Conservation (phyloP, 2,797 vertebrate species). For the Microctenopoma steveboyesi region DNA sequence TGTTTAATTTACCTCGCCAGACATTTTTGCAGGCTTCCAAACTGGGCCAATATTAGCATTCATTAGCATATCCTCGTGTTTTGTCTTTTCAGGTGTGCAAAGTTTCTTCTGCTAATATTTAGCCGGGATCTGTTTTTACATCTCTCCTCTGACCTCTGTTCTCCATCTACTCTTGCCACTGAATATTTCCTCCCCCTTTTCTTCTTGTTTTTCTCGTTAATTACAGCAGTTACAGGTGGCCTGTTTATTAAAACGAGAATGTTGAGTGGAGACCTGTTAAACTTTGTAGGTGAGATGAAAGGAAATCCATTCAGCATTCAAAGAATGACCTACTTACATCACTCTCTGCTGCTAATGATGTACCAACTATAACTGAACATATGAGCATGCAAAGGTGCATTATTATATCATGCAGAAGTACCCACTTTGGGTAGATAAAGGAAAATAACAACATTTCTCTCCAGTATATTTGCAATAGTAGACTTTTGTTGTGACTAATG, state of each 20-base stretch:
- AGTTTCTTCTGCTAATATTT: conserved; percentile 17
- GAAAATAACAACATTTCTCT: neutral
- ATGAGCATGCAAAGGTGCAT: conserved; percentile 13
- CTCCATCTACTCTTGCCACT: conserved; percentile 7
- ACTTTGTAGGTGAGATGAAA: conserved; percentile 34
- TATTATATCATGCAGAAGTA: neutral
- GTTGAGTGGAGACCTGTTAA: conserved; percentile 12
- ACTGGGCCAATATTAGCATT: conserved; percentile 67
- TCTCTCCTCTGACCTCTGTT: conserved; percentile 39
- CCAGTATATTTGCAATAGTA: too few species aligned
- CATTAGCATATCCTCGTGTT: conserved; percentile 38
- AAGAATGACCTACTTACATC: conserved; percentile 32
- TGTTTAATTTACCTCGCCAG: conserved; percentile 33
- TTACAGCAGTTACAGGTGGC: conserved; percentile 41
- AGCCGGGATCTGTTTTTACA: conserved; percentile 7
- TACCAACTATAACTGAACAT: neutral
- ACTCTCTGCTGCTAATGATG: conserved; percentile 13
- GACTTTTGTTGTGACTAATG: too few species aligned
- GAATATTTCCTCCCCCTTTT: conserved; percentile 14
- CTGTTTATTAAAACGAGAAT: conserved; percentile 45
- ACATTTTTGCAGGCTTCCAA: conserved; percentile 33
- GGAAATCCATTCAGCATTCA: conserved; percentile 22
- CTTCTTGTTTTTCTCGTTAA: conserved; percentile 33
- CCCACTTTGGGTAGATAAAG: neutral
- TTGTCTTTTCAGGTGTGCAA: conserved; percentile 38